Percentiles rank a stretch among this genome's conserved stretches.
Conservation (phyloP, 2,113 vertebrate genomes). For the Myrmophylax atrothorax region DNA sequence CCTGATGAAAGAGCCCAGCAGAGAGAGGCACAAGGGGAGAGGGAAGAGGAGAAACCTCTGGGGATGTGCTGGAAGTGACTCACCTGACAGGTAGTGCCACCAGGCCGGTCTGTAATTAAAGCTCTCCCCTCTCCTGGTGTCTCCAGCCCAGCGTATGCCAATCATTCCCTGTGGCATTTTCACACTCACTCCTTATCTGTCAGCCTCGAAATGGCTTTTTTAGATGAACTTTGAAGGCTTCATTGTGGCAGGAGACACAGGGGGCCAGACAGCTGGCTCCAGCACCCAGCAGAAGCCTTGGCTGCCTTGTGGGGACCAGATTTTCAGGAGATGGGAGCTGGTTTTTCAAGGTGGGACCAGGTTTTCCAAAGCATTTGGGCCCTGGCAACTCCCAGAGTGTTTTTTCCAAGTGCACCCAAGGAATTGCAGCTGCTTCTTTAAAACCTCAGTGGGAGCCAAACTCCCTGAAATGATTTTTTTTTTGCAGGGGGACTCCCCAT, state of each 20-base stretch:
- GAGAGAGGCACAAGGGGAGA: background rate
- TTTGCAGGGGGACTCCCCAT: accelerated
- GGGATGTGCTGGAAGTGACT: background rate
- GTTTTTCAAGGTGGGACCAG: conserved; percentile 47
- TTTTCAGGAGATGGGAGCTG: conserved; percentile 43
- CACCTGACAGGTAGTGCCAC: conserved; percentile 33
- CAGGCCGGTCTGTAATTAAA: conserved; percentile 11
- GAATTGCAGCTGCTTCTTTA: background rate
- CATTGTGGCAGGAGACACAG: background rate
- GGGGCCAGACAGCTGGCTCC: conserved; percentile 3
- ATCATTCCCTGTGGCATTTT: background rate
- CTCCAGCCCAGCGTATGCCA: background rate
- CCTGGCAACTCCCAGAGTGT: background rate
- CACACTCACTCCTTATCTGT: background rate
- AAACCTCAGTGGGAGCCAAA: background rate
- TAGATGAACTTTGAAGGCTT: background rate
- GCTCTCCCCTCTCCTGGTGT: background rate
- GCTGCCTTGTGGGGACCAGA: background rate
- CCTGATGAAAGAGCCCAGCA: conserved; percentile 21
- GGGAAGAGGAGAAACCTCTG: conserved; percentile 12
- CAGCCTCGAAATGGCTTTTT: background rate
- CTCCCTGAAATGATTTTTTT: accelerated
- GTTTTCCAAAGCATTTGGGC: background rate
- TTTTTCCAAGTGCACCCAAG: background rate
- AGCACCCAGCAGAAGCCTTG: background rate